These are phyloP conservation scores for Pararge aegeria DNA, from an alignment of 1,140 invertebrate species.

Conservation along the genomic window DNA sequence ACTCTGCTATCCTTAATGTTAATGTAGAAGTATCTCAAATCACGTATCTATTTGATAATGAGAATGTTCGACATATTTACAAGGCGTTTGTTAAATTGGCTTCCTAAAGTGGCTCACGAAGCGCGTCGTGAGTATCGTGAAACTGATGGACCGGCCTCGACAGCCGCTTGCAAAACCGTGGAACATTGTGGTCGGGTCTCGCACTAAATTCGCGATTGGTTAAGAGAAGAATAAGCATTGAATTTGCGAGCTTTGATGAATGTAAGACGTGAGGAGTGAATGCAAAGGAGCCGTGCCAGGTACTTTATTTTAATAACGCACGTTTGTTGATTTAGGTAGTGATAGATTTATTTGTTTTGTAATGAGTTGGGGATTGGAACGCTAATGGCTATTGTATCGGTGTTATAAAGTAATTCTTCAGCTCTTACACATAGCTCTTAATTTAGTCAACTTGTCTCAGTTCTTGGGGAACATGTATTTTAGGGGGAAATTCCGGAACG, in stretches of 20 bases:
- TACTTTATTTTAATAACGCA: constrained; percentile 5
- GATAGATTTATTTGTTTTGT: not conserved
- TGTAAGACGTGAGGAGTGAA: constrained; percentile 17
- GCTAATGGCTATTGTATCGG: not conserved
- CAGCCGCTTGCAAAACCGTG: constrained; percentile 55
- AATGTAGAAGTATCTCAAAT: too few species aligned
- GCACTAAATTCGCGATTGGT: constrained; percentile 63
- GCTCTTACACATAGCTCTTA: too few species aligned
- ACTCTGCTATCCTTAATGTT: too few species aligned
- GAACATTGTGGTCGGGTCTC: constrained; percentile 53
- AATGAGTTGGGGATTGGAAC: not conserved
- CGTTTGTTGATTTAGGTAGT: not conserved
- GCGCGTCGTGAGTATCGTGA: constrained; percentile 50
- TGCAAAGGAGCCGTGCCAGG: constrained; percentile 1
- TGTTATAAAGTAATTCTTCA: too few species aligned
- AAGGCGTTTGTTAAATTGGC: constrained; percentile 20
- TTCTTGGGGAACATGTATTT: too few species aligned
- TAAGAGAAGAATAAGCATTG: constrained; percentile 41
- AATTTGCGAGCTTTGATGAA: constrained; percentile 25
- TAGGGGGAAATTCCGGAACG: too few species aligned
- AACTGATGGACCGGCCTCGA: constrained; percentile 51
- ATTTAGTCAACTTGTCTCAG: too few species aligned
- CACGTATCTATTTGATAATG: constrained; percentile 5
- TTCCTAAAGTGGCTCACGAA: constrained; percentile 41
- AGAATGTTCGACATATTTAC: constrained; percentile 12